These are phyloP conservation scores for Sturnira hondurensis DNA, from an alignment of 2,113 vertebrate genomes.

Conservation along the genomic window DNA sequence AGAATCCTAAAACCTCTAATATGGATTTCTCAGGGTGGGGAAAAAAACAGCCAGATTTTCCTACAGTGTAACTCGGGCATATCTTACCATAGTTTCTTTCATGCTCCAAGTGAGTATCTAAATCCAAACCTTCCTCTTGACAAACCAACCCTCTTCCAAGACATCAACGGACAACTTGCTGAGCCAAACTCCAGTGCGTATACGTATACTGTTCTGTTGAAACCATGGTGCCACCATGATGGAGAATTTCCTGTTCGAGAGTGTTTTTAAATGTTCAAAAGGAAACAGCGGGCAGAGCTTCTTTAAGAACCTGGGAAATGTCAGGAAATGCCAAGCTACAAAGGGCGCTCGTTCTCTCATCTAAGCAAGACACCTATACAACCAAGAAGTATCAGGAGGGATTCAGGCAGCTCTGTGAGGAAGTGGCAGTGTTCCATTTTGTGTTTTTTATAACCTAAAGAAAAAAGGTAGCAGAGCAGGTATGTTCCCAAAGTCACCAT, in stretches of 20 bases:
- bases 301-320: neutral
- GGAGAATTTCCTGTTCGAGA: constrained; percentile 52
- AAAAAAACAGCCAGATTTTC: neutral
- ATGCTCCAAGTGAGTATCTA: neutral
- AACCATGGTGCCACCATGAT: constrained; percentile 20
- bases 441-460: neutral
- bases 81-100: neutral
- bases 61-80: neutral
- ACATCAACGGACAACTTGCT: constrained; percentile 24
- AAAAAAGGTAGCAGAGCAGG: neutral
- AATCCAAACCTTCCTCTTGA: constrained; percentile 38
- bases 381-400: neutral
- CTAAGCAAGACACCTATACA: neutral
- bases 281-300: constrained; percentile 20
- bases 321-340: neutral
- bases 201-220: neutral
- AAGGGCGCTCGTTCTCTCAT: neutral
- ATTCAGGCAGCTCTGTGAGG: neutral
- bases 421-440: neutral
- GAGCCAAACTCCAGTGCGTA: constrained; percentile 26
- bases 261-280: constrained; percentile 43
- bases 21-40: neutral
- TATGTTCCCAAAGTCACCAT: neutral
- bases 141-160: constrained; percentile 39
- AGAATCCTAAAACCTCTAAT: neutral